Base-by-base conservation (phyloP, 1,140 invertebrate species). In the Drosophila saltans region DNA sequence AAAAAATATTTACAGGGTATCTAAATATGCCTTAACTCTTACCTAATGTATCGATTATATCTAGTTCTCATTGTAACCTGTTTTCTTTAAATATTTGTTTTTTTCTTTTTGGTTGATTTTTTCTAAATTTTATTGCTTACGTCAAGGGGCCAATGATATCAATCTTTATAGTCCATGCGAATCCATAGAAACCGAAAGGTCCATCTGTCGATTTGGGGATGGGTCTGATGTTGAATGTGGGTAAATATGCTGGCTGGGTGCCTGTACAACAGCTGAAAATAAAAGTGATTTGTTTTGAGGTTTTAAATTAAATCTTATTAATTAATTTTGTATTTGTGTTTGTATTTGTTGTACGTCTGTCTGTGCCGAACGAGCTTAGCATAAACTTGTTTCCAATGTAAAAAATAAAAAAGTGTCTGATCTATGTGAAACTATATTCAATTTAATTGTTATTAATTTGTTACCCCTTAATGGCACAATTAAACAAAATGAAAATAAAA, bases 371-470 rank as follows among this genome's bases (percentile, higher is more conserved):
- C 43, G 41, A 43, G 40, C 40, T 40, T 24, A 36, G 41, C 63
- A 45, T 65, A 65, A 85, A 85, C 78, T 66, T 52, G 81, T 85
- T 84, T 69, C n/a, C 28, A 30, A 30, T 2, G 4, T 30, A 36
- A 36, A 36, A 36, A 7, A 36, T 4, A 7, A 36, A 21, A 11
- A 24, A 26, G 26, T 68, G 39, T 72, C 68, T 85, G 78, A 85
- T 65, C 68, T 69, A 85, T 84, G 69, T 60, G 45, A 58, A 61
- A 28, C 60, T 60, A 41, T 72, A 61, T 58, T 33, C 70, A 64
- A 43, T 67, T 83, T 88, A 88, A 88, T 88, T 88, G 70, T 78
- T 80, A 88, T 83, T 88, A 88, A 88, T 83, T 75, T 83, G 73
- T 80, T 80, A 39, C 81, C 72, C 60, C 75, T 72, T 86, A 85